Evolutionary conservation across 2,113 vertebrate genomes (phyloP), one percentile per base, ranked within the genome.

Genomic region (Otis tarda): DNA sequence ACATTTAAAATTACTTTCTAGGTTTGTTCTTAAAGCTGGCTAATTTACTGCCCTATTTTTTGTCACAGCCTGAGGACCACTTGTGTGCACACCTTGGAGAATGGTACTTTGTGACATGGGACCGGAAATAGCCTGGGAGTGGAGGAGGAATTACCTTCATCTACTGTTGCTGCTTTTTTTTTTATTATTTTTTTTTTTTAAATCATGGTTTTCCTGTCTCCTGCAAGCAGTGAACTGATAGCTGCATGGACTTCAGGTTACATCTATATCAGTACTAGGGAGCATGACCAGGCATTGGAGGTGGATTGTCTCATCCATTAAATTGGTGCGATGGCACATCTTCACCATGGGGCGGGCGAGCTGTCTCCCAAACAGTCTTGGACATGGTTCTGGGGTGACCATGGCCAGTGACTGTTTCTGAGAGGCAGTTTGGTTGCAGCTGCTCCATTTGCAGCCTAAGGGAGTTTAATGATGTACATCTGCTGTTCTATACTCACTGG

Each of bases 281-380:
- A 79, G 9, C 31, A 41, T 12, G 68, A 28, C 9, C 33, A 45
- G 18, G 39, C 30, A 18, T 15, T 53, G 73, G 55, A 75, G 50
- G 37, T 59, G 19, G 28, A 47, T 86, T 76, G 18, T 52, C 30
- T 79, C 1, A 2, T 39, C 47, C 45, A 6, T 63, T 63, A 52
- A 57, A 69, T 11, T 68, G 43, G 12, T 57, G 33, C 64, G n/a
- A 63, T 35, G 49, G n/a, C 33, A 31, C 47, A 18, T 67, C 12
- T 31, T 74, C 23, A 39, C 43, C 3, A 2, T 35, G 60, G 60
- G 49, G 21, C 18, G 3, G 2, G 20, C 1, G 1, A 45, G 55
- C 28, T 47, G 30, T 27, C 22, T 65, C 59, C 73, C 47, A 81
- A 59, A 10, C 10, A 43, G 41, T 28, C n/a, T 14, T 89, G 89